Percentiles rank a stretch among this genome's conserved stretches.
Conservation (phyloP, 2,888 invertebrate species). For the Nomada lathburiana region DNA sequence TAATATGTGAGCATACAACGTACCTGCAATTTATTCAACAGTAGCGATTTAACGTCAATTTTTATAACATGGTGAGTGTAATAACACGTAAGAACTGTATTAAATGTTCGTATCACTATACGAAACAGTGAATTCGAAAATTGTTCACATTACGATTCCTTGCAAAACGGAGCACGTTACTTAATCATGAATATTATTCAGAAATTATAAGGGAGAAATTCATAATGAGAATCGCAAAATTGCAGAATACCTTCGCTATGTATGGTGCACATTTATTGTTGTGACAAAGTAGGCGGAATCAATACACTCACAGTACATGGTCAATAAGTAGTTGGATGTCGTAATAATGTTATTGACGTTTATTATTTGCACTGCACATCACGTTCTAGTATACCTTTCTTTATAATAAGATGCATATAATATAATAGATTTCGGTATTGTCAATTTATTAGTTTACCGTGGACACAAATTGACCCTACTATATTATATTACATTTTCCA, state of each 20-base stretch:
- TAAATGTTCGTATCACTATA: background rate
- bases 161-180: background rate
- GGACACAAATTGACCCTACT: background rate
- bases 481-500: background rate
- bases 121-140: background rate
- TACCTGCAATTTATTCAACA: constrained; percentile 59
- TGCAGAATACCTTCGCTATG: background rate
- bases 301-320: constrained; percentile 41
- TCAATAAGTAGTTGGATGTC: constrained; percentile 42
- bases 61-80: constrained; percentile 72
- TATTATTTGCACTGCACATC: constrained; percentile 16
- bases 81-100: constrained; percentile 34
- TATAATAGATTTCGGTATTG: background rate
- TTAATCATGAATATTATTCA: too few relatives aligned
- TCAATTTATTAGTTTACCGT: constrained; percentile 25
- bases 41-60: constrained; percentile 66
- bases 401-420: background rate
- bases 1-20: constrained; percentile 72
- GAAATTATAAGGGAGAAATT: background rate
- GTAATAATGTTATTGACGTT: constrained; percentile 26
- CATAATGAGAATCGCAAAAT: background rate
- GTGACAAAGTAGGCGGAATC: constrained; percentile 42
- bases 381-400: background rate
- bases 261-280: constrained; percentile 36
- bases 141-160: constrained; percentile 7